Evolutionary conservation across 2,888 invertebrate genomes (phyloP), one percentile per base, ranked within the genome.

Genomic region (Dicranocentrus wangi): DNA sequence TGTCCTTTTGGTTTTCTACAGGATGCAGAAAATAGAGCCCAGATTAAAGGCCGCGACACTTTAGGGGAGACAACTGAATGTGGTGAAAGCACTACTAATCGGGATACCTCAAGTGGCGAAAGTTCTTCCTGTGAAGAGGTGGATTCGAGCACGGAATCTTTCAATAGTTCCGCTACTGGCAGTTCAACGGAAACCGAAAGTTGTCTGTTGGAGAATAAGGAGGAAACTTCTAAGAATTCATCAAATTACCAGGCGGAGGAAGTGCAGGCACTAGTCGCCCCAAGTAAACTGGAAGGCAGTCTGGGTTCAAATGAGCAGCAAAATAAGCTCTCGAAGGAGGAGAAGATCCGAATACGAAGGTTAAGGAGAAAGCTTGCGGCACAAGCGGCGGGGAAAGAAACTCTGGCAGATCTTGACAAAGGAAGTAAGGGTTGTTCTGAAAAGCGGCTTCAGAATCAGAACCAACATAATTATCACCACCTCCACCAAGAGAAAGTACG

Each of bases 271-370:
- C 71, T 71, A 47, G 25, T 60, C 43, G 60, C 71, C 60, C 71
- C 71, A 42, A 25, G 19, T 58, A 70, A 70, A n/a, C 55, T 58
- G 58, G 58, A 55, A 27, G 60, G n/a, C 25, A 23, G 8, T n/a
- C 42, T 25, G 32, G 43, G 53, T 28, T 27, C 80, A 7, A 69
- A 80, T 80, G 73, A 73, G 25, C 66, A 60, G n/a, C 10, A 53
- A 27, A 69, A 51, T 27, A 73, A 73, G 71, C 80, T 80, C 42
- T 68, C 80, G 23, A 60, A 51, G 17, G 73, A 80, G 51, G 80
- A 80, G 19, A 73, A 69, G 51, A 60, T 27, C 1, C 68, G 80
- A 47, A 80, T 80, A 69, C 72, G 80, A 66, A 80, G 69, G 69
- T 69, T 80, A 25, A 66, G 80, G 53, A 60, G 32, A 61, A 80